phyloP scores from a whole-genome alignment of 2,113 vertebrate genomes.

The Misgurnus mizolepis region DNA sequence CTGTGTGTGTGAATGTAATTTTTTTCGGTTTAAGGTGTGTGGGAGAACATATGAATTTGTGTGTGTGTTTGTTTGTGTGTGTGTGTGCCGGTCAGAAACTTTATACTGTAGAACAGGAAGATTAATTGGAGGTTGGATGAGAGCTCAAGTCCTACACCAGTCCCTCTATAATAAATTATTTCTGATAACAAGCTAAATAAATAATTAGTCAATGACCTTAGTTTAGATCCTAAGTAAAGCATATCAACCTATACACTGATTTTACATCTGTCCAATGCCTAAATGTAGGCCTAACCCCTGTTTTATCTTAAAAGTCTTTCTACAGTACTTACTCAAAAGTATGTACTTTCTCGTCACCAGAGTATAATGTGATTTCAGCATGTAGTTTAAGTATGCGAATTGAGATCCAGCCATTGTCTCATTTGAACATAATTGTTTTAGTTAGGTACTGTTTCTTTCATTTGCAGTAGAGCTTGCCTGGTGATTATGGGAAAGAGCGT shows the following conservation, averaged over 20 bases:
- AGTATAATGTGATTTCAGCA: neutral
- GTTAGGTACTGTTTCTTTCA: conserved; percentile 9
- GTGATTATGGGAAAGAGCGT: conserved; percentile 14
- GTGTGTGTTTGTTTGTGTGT: conserved; percentile 26
- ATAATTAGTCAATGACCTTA: too few relatives aligned
- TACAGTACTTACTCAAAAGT: too few relatives aligned
- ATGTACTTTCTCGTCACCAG: neutral
- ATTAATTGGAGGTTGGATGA: conserved; percentile 77
- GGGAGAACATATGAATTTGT: conserved; percentile 19
- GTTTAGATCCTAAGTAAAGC: too few relatives aligned
- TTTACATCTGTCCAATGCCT: too few relatives aligned
- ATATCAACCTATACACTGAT: too few relatives aligned
- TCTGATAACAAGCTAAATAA: too few relatives aligned
- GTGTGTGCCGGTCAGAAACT: conserved; percentile 68
- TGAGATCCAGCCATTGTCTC: neutral
- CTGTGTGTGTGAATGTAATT: conserved; percentile 32
- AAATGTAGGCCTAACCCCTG: too few relatives aligned
- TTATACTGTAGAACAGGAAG: conserved; percentile 69
- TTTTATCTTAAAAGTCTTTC: too few relatives aligned
- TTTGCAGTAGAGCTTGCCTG: conserved; percentile 27
- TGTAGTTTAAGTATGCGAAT: neutral
- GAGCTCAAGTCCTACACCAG: conserved; percentile 59
- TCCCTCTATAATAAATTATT: too few relatives aligned
- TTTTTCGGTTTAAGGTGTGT: conserved; percentile 29
- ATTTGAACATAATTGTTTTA: neutral